Conservation (phyloP, 37 sponge, comb jelly and placozoan species). For the Crambe crambe region DNA sequence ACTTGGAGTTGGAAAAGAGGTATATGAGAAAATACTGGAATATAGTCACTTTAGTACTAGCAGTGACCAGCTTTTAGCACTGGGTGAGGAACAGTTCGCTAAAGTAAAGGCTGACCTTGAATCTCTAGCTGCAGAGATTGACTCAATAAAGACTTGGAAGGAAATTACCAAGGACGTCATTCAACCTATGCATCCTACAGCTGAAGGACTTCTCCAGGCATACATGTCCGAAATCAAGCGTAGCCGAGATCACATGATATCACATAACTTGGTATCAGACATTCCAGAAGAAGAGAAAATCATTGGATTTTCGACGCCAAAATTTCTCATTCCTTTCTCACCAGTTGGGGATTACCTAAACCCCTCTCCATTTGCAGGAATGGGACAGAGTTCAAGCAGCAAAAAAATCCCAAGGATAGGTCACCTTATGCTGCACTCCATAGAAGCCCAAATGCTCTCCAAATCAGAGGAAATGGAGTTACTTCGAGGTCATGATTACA, state of each 20-base stretch:
- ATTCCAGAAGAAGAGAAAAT: constrained; percentile 44
- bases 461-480: constrained; percentile 27
- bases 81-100: constrained; percentile 55
- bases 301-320: constrained; percentile 54
- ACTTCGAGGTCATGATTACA: constrained; percentile 53
- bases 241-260: constrained; percentile 32
- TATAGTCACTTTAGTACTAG: constrained; percentile 46
- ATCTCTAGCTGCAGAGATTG: constrained; percentile 34
- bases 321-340: constrained; percentile 50
- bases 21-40: constrained; percentile 28
- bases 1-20: constrained; percentile 25
- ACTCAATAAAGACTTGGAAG: constrained; percentile 46
- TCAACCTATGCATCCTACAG: constrained; percentile 27
- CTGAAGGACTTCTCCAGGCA: constrained; percentile 15
- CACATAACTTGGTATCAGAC: constrained; percentile 29
- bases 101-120: constrained; percentile 38
- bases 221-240: constrained; percentile 63
- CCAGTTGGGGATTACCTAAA: constrained; percentile 70
- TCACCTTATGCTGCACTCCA: constrained; percentile 63
- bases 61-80: constrained; percentile 38
- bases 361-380: constrained; percentile 58
- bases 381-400: not conserved
- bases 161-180: constrained; percentile 48
- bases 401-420: constrained; percentile 12
- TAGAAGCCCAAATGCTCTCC: constrained; percentile 14